A percentile compares a stretch with the other conserved stretches of the same genome.
Evolutionary conservation across 2,888 invertebrate species (phyloP).

Genomic region (Plutella xylostella): DNA sequence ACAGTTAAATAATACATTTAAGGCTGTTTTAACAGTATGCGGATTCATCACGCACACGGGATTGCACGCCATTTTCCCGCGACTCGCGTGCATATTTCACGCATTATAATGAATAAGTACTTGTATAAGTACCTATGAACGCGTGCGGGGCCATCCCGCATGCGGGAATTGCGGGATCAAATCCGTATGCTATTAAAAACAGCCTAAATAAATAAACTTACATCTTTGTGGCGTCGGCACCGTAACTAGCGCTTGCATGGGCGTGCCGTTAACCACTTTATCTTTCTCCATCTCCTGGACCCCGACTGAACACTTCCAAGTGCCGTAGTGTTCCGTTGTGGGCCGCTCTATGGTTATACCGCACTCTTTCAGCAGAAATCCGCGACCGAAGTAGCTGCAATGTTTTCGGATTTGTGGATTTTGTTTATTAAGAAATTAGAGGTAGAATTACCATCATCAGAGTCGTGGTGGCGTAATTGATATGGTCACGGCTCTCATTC

Average conservation of each 20-base stretch:
- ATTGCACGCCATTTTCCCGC: too few relatives aligned
- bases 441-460: too few relatives aligned
- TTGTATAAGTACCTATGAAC: background rate
- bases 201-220: too few relatives aligned
- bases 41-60: background rate
- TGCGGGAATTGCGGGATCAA: background rate
- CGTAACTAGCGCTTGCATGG: conserved; percentile 51
- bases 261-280: conserved; percentile 26
- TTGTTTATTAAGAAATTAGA: too few relatives aligned
- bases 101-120: background rate
- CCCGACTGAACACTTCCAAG: conserved; percentile 62
- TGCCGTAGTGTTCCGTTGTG: conserved; percentile 35
- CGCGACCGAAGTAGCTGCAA: conserved; percentile 58
- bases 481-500: too few relatives aligned
- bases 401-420: too few relatives aligned
- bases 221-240: conserved; percentile 22
- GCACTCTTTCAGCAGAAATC: conserved; percentile 49
- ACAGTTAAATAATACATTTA: background rate
- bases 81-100: background rate
- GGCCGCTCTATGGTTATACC: conserved; percentile 57
- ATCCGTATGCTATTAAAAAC: too few relatives aligned
- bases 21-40: background rate
- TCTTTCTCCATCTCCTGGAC: conserved; percentile 33
- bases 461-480: too few relatives aligned
- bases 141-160: background rate